These are phyloP conservation scores for Forbesichthys papilliferus DNA, from an alignment of 2,113 vertebrate genomes.

Conservation along the genomic window DNA sequence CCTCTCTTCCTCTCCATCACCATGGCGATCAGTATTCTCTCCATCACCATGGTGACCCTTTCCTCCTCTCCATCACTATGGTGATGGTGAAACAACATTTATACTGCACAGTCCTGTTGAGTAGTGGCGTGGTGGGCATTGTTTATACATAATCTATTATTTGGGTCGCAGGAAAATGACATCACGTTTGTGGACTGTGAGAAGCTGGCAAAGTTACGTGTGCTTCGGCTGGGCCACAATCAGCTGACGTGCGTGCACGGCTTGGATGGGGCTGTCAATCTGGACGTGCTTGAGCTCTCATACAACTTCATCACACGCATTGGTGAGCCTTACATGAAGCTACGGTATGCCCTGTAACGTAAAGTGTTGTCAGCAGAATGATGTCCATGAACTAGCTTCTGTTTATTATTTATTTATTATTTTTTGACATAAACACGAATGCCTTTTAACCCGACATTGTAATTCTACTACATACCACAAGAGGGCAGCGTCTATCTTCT, in stretches of 20 bases:
- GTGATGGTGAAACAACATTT: too few relatives aligned
- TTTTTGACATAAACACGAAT: neutral
- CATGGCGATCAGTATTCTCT: too few relatives aligned
- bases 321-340: constrained; percentile 74
- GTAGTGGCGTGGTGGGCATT: neutral
- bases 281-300: constrained; percentile 86
- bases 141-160: neutral
- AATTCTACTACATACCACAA: constrained; percentile 40
- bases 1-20: too few relatives aligned
- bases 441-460: neutral
- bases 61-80: too few relatives aligned
- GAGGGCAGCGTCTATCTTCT: constrained; percentile 60
- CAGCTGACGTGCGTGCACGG: constrained; percentile 85
- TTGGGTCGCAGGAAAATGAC: constrained; percentile 81
- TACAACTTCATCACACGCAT: constrained; percentile 88
- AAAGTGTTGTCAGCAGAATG: too few relatives aligned
- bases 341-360: too few relatives aligned
- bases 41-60: too few relatives aligned
- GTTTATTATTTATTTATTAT: neutral
- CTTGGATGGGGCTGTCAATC: constrained; percentile 80
- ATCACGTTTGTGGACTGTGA: constrained; percentile 85
- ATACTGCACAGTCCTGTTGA: neutral
- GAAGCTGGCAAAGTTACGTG: constrained; percentile 79
- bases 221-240: constrained; percentile 85
- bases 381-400: too few relatives aligned